Evolutionary conservation across 2,113 vertebrate genomes (phyloP).

Genomic region (Epinephelus cyanopodus): DNA sequence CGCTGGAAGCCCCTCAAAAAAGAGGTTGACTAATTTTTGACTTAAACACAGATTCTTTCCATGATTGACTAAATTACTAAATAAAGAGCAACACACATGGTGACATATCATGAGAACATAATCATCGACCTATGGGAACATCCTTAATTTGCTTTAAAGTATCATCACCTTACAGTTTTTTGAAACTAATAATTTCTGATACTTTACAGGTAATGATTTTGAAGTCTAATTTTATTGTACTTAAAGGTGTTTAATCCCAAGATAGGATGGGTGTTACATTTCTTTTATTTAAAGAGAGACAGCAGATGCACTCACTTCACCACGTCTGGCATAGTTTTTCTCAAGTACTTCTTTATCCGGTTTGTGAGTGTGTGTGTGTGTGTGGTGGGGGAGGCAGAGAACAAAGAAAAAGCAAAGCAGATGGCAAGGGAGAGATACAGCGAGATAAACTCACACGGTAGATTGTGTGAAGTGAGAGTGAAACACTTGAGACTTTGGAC

Average conservation of each 20-base stretch:
- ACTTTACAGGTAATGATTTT: not conserved
- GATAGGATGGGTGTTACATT: not conserved
- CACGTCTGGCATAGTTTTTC: not conserved
- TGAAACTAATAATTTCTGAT: not conserved
- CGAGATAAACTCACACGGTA: slow-evolving; percentile 31
- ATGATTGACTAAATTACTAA: slow-evolving; percentile 11
- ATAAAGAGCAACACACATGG: not conserved
- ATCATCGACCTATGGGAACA: not conserved
- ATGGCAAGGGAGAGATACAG: not conserved
- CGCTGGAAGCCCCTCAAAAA: not conserved
- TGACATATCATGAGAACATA: slow-evolving; percentile 6
- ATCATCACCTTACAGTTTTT: not conserved
- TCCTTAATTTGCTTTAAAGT: not conserved
- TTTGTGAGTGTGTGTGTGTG: slow-evolving; percentile 25
- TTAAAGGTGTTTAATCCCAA: not conserved
- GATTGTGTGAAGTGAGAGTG: slow-evolving; percentile 64
- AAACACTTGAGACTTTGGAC: slow-evolving; percentile 59
- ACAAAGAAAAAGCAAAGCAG: slow-evolving; percentile 14
- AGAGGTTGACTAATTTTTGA: slow-evolving; percentile 9
- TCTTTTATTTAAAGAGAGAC: not conserved
- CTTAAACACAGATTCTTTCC: slow-evolving; percentile 24
- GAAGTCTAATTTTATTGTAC: not conserved
- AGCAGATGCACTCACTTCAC: not conserved
- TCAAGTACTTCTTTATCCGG: slow-evolving; percentile 16
- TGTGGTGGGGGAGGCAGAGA: slow-evolving; percentile 10